These are phyloP conservation scores for Pandemis cinnamomeana DNA, from an alignment of 2,888 invertebrate species.

Conservation along the genomic window DNA sequence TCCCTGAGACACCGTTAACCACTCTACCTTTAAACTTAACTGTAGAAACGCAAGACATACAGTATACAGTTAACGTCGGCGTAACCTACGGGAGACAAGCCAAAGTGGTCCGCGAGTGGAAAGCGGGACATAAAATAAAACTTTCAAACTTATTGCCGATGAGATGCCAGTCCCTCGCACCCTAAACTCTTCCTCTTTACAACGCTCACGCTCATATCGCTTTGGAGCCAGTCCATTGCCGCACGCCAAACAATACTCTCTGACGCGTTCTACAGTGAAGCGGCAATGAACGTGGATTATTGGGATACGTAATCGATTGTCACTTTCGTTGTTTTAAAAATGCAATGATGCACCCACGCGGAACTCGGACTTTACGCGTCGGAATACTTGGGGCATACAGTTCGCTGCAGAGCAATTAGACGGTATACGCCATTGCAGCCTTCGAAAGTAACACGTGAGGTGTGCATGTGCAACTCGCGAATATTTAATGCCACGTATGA, in stretches of 20 bases:
- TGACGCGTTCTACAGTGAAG: not conserved
- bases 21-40: slow-evolving; percentile 16
- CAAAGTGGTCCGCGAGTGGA: slow-evolving; percentile 58
- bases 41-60: slow-evolving; percentile 42
- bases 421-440: slow-evolving; percentile 30
- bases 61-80: slow-evolving; percentile 51
- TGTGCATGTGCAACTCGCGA: slow-evolving; percentile 7
- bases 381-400: slow-evolving; percentile 52
- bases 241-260: not conserved
- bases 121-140: slow-evolving; percentile 59
- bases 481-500: slow-evolving; percentile 30
- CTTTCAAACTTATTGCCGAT: slow-evolving; percentile 61
- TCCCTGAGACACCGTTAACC: slow-evolving; percentile 20
- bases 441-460: slow-evolving; percentile 20
- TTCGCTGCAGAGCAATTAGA: slow-evolving; percentile 52
- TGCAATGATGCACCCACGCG: slow-evolving; percentile 66
- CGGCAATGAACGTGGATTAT: slow-evolving; percentile 35
- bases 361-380: slow-evolving; percentile 54
- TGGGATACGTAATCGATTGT: slow-evolving; percentile 6
- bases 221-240: slow-evolving; percentile 30
- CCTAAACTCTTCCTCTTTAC: slow-evolving; percentile 46
- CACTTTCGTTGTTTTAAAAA: slow-evolving; percentile 45
- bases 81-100: slow-evolving; percentile 50
- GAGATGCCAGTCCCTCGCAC: slow-evolving; percentile 51
- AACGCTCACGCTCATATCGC: slow-evolving; percentile 8